Base-by-base conservation (phyloP, 2,888 invertebrate species). In the Drosophila peninsularis region DNA sequence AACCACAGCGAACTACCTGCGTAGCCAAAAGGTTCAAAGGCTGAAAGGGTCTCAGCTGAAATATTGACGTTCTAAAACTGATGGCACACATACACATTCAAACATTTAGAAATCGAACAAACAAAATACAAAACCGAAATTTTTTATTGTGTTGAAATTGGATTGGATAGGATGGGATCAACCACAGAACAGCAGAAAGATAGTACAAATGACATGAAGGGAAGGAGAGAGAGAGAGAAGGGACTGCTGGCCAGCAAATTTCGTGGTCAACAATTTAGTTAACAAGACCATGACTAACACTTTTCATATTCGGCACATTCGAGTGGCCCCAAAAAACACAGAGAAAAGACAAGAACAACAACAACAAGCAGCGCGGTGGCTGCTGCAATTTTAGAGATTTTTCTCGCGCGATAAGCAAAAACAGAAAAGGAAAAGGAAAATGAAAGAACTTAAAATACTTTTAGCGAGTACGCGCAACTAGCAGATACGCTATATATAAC, bases 201-300 rank as follows among this genome's bases (percentile, higher is more conserved):
- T 27, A 19, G 66, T 17, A 11, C 39, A n/a, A 19, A 24, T 24
- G 21, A 32, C 47, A 30, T 37, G 17, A 27, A 4, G 9, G 11
- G 10, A 17, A 41, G 34, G 11, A 24, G 34, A 37, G 39, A 41
- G 49, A 30, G 27, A 39, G 21, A 37, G 42, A 37, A 45, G 24
- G 36, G 24, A 52, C n/a, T 55, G 75, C 61, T 60, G 62, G 64
- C 57, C 77, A 63, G 72, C 78, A 36, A 87, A 87, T 80, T 80
- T 85, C 84, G 79, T 87, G 88, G 83, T 74, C 80, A 82, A 77
- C 82, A 81, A 78, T 84, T 84, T 82, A 90, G 75, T 86, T 87
- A 90, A 90, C 87, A 88, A 90, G 88, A 64, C 88, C 82, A 89
- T 90, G 90, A 90, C 89, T 83, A 90, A 86, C 86, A 81, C 87